Evolutionary conservation across 1,140 invertebrate genomes (phyloP).

Genomic region (Drosophila pseudoananassae): DNA sequence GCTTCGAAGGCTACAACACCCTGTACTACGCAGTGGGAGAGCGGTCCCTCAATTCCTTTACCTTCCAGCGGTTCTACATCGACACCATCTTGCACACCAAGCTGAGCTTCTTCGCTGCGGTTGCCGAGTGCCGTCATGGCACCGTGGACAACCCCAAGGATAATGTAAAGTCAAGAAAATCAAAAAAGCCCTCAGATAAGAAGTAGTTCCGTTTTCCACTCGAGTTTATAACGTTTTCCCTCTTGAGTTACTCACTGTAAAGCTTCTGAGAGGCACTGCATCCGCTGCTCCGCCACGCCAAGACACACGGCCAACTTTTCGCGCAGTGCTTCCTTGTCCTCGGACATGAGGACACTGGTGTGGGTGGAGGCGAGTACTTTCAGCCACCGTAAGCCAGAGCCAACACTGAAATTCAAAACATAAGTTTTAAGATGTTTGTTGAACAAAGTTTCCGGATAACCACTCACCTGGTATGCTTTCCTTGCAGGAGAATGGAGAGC

Average conservation of each 20-base stretch:
- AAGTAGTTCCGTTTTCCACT: neutral
- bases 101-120: conserved; percentile 58
- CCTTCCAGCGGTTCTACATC: conserved; percentile 70
- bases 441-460: neutral
- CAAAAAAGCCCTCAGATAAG: neutral
- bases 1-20: conserved; percentile 67
- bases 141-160: conserved; percentile 50
- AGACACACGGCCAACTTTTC: conserved; percentile 86
- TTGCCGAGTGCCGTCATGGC: conserved; percentile 66
- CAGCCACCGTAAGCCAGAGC: conserved; percentile 87
- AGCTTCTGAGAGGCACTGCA: conserved; percentile 85
- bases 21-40: conserved; percentile 65
- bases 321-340: conserved; percentile 69
- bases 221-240: neutral
- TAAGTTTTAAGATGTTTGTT: neutral
- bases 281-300: conserved; percentile 86
- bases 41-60: conserved; percentile 17
- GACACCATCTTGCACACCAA: conserved; percentile 69
- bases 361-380: conserved; percentile 86
- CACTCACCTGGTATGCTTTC: conserved; percentile 87
- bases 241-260: conserved; percentile 62
- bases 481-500: conserved; percentile 86
- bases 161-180: conserved; percentile 18
- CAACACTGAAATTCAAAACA: conserved; percentile 84
- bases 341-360: conserved; percentile 86